A percentile compares a stretch with the other conserved stretches of the same genome.
These are phyloP conservation scores for Rhinophrynus dorsalis DNA, from an alignment of 2,797 vertebrate species.

Conservation along the genomic window DNA sequence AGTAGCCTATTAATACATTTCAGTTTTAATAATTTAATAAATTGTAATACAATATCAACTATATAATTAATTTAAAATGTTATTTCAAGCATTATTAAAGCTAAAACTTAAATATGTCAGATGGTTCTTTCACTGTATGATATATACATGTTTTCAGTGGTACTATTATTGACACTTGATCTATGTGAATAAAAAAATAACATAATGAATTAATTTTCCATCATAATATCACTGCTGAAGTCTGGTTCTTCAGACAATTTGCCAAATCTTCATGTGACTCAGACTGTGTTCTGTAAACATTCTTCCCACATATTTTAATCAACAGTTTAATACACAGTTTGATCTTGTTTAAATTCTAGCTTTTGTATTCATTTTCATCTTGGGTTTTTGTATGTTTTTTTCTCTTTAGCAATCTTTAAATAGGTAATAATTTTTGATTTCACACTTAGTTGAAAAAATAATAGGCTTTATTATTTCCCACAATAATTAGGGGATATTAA, in stretches of 20 bases:
- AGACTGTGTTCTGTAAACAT: slow-evolving; percentile 40
- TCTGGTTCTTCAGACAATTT: slow-evolving; percentile 14
- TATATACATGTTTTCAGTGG: neutral
- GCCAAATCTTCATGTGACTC: slow-evolving; percentile 31
- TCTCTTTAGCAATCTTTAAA: slow-evolving; percentile 3
- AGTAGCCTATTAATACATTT: too few relatives aligned
- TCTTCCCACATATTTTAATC: slow-evolving; percentile 42
- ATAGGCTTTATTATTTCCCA: neutral
- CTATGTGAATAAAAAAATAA: neutral
- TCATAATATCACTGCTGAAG: neutral
- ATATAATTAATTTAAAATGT: too few relatives aligned
- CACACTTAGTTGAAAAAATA: slow-evolving; percentile 10
- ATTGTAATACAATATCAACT: too few relatives aligned
- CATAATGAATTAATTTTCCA: slow-evolving; percentile 23
- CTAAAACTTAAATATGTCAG: neutral
- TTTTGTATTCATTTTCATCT: slow-evolving; percentile 2
- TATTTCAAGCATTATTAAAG: too few relatives aligned
- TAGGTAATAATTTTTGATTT: slow-evolving; percentile 13
- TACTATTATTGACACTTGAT: neutral
- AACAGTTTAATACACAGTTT: slow-evolving; percentile 38
- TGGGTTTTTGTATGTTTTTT: neutral
- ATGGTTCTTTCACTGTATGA: neutral
- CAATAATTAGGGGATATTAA: slow-evolving; percentile 11
- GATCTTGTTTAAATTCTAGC: slow-evolving; percentile 10
- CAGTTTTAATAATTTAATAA: too few relatives aligned